Percentiles rank a stretch among this genome's conserved stretches.
phyloP scores from a whole-genome alignment of 2,797 vertebrate species.

The Lerista edwardsae region DNA sequence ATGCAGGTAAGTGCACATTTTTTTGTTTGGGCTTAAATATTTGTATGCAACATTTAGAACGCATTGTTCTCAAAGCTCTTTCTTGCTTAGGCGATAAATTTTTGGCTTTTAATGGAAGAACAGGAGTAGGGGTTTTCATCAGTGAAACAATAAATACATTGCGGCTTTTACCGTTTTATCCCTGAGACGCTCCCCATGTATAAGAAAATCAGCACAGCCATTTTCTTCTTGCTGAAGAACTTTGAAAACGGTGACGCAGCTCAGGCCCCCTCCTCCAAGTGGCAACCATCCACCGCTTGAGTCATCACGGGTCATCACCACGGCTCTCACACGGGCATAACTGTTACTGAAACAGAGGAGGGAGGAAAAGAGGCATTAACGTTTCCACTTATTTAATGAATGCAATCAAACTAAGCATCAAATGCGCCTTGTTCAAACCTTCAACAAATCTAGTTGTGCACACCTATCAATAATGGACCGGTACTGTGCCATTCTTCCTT shows the following conservation, averaged over 20 bases:
- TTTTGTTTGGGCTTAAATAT: background rate
- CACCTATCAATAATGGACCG: background rate
- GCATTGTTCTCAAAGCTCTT: background rate
- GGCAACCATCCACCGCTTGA: constrained; percentile 99
- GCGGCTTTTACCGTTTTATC: constrained; percentile 92
- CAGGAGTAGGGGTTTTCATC: constrained; percentile 12
- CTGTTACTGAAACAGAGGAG: constrained; percentile 86
- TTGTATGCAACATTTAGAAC: background rate
- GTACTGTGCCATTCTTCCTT: background rate
- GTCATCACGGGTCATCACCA: constrained; percentile 99
- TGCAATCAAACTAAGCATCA: background rate
- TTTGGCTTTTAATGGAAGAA: background rate
- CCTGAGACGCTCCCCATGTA: constrained; percentile 97
- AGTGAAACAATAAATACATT: constrained; percentile 30
- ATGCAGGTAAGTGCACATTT: background rate
- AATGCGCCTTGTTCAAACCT: background rate
- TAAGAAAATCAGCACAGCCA: constrained; percentile 91
- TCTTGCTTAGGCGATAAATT: background rate
- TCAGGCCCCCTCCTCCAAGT: constrained; percentile 94
- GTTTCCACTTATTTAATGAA: constrained; percentile 45
- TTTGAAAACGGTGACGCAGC: constrained; percentile 97
- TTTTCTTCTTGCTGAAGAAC: constrained; percentile 90
- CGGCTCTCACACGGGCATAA: constrained; percentile 99
- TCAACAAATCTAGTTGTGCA: background rate
- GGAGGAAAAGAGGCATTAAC: constrained; percentile 67